Evolutionary conservation across 2,888 invertebrate genomes (phyloP), one percentile per base, ranked within the genome.

Genomic region (Muschampia plurimacula): DNA sequence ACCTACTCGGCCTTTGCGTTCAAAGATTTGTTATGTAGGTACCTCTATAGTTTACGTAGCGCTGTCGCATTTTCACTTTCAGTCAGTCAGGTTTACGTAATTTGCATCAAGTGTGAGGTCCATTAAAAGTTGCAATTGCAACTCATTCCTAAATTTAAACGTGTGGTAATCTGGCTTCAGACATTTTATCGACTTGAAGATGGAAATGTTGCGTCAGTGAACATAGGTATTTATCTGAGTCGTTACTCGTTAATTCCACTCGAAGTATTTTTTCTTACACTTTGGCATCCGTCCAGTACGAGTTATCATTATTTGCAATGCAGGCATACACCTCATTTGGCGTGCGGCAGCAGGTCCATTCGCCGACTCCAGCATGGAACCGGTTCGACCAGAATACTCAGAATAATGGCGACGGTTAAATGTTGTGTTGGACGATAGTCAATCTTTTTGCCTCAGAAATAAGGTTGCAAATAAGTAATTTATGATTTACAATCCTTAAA

Each of bases 301-400:
- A 82, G 81, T 80, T 82, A 83, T 82, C 83, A 84, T 86, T 86
- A 85, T 86, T 86, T 84, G 87, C 86, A 83, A 86, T 85, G 85
- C 88, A 88, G 86, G 87, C 89, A 86, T 88, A 84, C 83, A 84
- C 84, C 87, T 89, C 91, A 89, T 91, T 92, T 91, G 89, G 91
- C 89, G 85, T 86, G 85, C 85, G 86, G 89, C 86, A 87, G 91
- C 92, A 90, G 90, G 91, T 91, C 91, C 92, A 90, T 87, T 90
- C 86, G 86, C 86, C 87, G 89, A 83, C 88, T 89, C 88, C 84
- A 85, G 80, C 88, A 80, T 78, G 81, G 82, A 93, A 93, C 93
- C 93, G 93, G 93, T 93, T 85, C 84, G 88, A 93, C 93, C 85
- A 92, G 92, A 92, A 91, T 87, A 86, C 87, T 81, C 86, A 83